Conservation (phyloP, 2,888 invertebrate genomes). For the Eupeodes latifasciatus region DNA sequence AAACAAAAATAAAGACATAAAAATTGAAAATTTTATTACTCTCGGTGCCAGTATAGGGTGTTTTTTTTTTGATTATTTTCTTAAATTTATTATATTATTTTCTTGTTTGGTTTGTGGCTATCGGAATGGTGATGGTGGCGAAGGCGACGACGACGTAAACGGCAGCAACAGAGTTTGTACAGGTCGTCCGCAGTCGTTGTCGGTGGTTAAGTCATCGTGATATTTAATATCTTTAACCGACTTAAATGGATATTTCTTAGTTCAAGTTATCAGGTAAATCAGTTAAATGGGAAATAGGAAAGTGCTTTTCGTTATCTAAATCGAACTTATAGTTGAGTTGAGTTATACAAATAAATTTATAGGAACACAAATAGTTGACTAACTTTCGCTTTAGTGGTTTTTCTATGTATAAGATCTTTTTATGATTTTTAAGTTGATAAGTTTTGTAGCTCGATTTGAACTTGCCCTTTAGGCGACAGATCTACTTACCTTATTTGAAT, state of each 20-base stretch:
- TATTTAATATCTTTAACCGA: conserved; percentile 54
- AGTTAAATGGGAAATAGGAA: conserved; percentile 46
- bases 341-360: background rate
- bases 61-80: background rate
- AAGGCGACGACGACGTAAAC: too few species aligned
- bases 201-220: conserved; percentile 57
- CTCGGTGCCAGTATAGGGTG: conserved; percentile 49
- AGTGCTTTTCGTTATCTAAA: conserved; percentile 49
- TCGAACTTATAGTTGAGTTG: background rate
- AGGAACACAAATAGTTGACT: background rate
- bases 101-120: conserved; percentile 39
- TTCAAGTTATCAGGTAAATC: conserved; percentile 27
- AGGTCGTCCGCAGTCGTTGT: conserved; percentile 1
- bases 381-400: conserved; percentile 27
- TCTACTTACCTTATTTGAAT: background rate
- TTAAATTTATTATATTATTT: background rate
- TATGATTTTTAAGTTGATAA: conserved; percentile 37
- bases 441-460: conserved; percentile 44
- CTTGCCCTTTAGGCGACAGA: conserved; percentile 52
- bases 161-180: conserved; percentile 9
- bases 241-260: conserved; percentile 40
- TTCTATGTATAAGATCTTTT: background rate
- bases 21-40: conserved; percentile 59
- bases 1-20: conserved; percentile 49
- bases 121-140: too few species aligned